Conservation (phyloP, 2,888 invertebrate genomes). For the Chaitophorus viminalis region DNA sequence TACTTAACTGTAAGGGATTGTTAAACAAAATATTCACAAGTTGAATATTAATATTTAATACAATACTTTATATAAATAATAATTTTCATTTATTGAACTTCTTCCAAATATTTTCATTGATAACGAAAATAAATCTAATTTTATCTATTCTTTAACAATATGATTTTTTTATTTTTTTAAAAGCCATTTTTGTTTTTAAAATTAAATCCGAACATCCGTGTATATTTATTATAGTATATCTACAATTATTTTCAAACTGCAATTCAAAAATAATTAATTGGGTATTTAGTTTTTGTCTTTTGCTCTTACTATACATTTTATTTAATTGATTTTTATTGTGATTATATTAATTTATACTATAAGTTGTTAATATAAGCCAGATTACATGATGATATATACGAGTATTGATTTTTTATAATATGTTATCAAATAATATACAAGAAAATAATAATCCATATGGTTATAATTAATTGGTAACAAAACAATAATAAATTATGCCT, state of each 20-base stretch:
- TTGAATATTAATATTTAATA: background rate
- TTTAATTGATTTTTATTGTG: no score
- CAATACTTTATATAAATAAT: background rate
- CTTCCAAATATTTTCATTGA: background rate
- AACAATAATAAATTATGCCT: conserved; percentile 4
- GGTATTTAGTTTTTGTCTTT: background rate
- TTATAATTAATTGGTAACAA: conserved; percentile 47
- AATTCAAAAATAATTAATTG: no score
- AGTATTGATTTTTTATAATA: no score
- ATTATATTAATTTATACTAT: no score
- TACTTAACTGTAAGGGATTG: background rate
- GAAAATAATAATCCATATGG: background rate
- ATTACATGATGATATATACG: no score
- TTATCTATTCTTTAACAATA: background rate
- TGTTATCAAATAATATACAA: no score
- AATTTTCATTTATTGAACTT: background rate
- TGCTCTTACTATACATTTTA: background rate
- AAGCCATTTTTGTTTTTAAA: background rate
- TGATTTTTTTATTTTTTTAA: background rate
- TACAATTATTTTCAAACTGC: no score
- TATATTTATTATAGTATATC: no score
- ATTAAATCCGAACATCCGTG: no score
- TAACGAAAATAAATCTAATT: background rate
- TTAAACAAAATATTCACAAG: background rate
- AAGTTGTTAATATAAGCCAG: no score